Evolutionary conservation across 2,888 invertebrate genomes (phyloP), one percentile per base, ranked within the genome.

Genomic region (Drosophila mettleri): DNA sequence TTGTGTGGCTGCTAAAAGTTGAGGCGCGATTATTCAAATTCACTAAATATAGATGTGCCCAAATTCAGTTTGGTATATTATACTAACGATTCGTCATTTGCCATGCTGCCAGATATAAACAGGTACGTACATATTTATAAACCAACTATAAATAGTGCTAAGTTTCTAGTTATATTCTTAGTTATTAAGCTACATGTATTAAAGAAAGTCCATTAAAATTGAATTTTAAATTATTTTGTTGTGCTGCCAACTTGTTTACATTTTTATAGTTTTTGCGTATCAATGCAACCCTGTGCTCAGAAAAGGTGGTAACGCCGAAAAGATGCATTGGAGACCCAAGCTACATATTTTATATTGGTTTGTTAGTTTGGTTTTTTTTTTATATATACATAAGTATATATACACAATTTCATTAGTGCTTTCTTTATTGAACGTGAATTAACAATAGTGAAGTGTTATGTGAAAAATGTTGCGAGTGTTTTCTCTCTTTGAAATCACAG

Each of bases 281-380:
- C 2, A 41, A 20, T 51, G 68, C 74, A 69, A 16, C 69, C 4
- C 55, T 74, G 55, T 8, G 3, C 9, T 36, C 12, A 0, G 0
- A 0, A 31, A 12, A 14, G 12, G 49, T 64, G 74, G 74, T 68
- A 74, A 27, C 68, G 8, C 60, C 16, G 4, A 2, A 4, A 0
- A 16, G 18, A 48, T 52, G 65, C 43, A 46, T 45, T 39, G 46
- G 3, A 6, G 48, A 41, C 10, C 20, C 53, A 59, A 71, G 53
- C 62, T 41, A 57, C 48, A 41, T 39, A 46, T 63, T 66, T 63
- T 53, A 61, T 22, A 24, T 52, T 53, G 36, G 62, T 46, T 41
- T 12, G 38, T 70, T 48, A 55, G 49, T 57, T 52, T 55, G 31
- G 31, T 38, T 34, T 36, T 38, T 38, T 20, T 38, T 14, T 27